Evolutionary conservation across 2,113 vertebrate genomes (phyloP), one percentile per base, ranked within the genome.

Genomic region (Thalassoma bifasciatum): DNA sequence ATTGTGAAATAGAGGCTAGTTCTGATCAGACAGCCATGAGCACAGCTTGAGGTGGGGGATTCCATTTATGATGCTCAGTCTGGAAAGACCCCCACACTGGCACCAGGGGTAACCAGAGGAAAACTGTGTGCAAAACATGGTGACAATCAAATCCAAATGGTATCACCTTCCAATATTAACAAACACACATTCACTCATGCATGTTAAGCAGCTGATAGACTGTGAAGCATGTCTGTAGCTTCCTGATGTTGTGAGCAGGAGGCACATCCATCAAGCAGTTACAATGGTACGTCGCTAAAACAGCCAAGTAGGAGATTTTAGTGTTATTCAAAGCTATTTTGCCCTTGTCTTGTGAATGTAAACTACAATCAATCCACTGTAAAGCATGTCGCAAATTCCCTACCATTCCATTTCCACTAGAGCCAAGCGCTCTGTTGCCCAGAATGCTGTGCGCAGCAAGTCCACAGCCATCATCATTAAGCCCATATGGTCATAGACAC

Each of bases 381-480:
- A 57, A 65, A 72, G 61, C 65, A 63, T 2, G 34, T 40, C 76
- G 74, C 76, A 58, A 75, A 63, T 61, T 72, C 72, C 58, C 46
- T 60, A n/a, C 69, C 72, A 40, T 8, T 22, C 52, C 40, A 49
- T 36, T n/a, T n/a, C n/a, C n/a, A 81, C 51, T 72, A 65, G 34
- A 67, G 71, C 54, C 44, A 13, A 8, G 52, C 67, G 68, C 69
- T 67, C 62, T 61, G 50, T 26, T 67, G 12, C 77, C 65, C 65
- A 84, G 68, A 91, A 88, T 90, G 89, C 90, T 81, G 40, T 82
- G 84, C 81, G 36, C 82, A 91, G 91, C 89, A 93, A 89, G 82
- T 88, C 81, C 78, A 82, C 74, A 88, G 86, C 89, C 89, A 91
- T 92, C 91, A 91, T 92, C 91, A 93, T 94, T 93, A 93, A 69